Evolutionary conservation across 2,797 vertebrate species (phyloP).

Genomic region (Columba guinea): DNA sequence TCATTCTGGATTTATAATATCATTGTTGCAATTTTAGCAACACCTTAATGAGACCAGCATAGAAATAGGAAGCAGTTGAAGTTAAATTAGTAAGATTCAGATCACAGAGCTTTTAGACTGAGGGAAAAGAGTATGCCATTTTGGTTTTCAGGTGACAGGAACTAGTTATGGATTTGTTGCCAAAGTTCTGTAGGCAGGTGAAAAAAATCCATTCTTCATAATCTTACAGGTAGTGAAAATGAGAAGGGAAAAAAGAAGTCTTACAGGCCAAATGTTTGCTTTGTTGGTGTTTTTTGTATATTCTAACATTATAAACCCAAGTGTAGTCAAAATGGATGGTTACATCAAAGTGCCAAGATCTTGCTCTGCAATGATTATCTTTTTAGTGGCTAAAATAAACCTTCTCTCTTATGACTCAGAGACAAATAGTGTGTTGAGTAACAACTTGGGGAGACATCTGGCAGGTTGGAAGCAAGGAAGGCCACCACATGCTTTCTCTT

Average conservation of each 20-base stretch:
- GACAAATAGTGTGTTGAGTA: neutral
- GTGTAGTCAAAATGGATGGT: neutral
- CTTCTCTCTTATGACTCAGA: neutral
- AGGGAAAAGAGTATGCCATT: neutral
- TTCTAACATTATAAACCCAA: neutral
- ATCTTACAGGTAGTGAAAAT: neutral
- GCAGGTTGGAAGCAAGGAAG: neutral
- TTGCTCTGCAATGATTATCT: neutral
- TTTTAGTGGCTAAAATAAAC: constrained; percentile 34
- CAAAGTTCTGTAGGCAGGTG: neutral
- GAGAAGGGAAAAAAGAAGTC: neutral
- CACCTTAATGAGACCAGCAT: neutral
- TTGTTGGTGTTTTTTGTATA: neutral
- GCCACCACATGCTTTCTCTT: neutral
- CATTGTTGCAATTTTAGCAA: neutral
- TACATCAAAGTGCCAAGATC: neutral
- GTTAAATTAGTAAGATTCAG: neutral
- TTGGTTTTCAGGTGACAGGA: neutral
- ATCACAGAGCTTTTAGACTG: neutral
- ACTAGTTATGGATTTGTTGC: neutral
- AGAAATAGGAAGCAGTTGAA: neutral
- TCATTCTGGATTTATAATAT: neutral
- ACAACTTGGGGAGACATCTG: neutral
- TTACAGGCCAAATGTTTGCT: neutral
- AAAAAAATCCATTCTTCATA: neutral